Evolutionary conservation across 2,888 invertebrate species (phyloP).

Genomic region (Ernsta delagoae): DNA sequence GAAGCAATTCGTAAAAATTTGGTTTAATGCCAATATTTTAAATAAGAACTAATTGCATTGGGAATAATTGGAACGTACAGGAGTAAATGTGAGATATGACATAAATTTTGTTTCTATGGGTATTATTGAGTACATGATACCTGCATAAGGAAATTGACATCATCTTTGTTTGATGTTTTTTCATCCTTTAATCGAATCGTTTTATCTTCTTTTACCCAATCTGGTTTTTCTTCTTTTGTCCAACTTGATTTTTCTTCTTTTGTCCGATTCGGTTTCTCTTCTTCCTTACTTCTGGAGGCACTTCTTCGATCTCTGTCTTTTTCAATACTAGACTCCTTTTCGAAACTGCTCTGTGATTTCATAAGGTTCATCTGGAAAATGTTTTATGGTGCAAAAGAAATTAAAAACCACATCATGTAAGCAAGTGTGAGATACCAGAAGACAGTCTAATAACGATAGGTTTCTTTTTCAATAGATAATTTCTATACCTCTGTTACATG

Average conservation of each 20-base stretch:
- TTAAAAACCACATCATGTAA: not conserved
- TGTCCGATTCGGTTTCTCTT: slow-evolving; percentile 58
- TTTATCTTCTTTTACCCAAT: slow-evolving; percentile 39
- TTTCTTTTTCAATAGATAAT: no score
- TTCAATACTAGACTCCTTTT: slow-evolving; percentile 80
- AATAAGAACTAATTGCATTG: no score
- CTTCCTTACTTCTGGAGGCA: slow-evolving; percentile 76
- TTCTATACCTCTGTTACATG: no score
- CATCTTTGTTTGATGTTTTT: slow-evolving; percentile 65
- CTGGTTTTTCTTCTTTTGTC: slow-evolving; percentile 49
- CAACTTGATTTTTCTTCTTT: slow-evolving; percentile 49
- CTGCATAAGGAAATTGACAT: slow-evolving; percentile 81
- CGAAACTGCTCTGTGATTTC: slow-evolving; percentile 81
- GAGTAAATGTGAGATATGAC: no score
- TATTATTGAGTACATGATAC: slow-evolving; percentile 55
- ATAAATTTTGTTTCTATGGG: not conserved
- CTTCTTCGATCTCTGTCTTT: slow-evolving; percentile 78
- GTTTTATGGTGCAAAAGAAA: not conserved
- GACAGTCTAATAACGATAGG: no score
- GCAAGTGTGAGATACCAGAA: no score
- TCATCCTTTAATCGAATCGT: slow-evolving; percentile 38
- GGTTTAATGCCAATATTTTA: no score
- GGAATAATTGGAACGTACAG: no score
- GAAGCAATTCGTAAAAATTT: no score
- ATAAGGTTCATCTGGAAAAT: slow-evolving; percentile 79